Percentiles rank a stretch among this genome's conserved stretches.
These are phyloP conservation scores for Tenthredo amoena DNA, from an alignment of 2,888 invertebrate species.

Conservation along the genomic window DNA sequence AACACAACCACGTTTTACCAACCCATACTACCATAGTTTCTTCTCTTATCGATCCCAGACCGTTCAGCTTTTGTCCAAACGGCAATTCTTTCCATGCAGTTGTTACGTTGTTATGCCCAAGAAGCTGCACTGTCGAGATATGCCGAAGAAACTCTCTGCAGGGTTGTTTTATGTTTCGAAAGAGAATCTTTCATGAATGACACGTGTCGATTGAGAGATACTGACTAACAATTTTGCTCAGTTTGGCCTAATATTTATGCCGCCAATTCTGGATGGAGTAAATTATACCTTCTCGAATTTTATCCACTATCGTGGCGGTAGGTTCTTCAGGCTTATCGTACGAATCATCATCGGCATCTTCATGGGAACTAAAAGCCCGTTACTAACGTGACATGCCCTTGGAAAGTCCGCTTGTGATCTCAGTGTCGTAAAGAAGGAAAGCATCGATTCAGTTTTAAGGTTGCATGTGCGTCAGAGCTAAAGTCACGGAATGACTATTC, in stretches of 20 bases:
- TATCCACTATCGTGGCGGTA: conserved; percentile 1
- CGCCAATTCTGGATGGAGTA: background rate
- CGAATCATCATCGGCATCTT: conserved; percentile 26
- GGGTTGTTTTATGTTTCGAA: background rate
- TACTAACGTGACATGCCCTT: conserved; percentile 28
- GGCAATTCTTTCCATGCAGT: conserved; percentile 36
- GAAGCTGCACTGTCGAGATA: background rate
- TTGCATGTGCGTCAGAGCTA: conserved; percentile 30
- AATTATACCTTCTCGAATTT: background rate
- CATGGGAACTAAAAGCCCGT: conserved; percentile 12
- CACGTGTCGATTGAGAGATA: background rate
- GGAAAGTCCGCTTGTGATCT: conserved; percentile 19
- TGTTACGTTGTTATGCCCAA: background rate
- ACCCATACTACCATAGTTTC: conserved; percentile 9
- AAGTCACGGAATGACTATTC: background rate
- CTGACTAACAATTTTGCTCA: background rate
- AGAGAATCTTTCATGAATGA: background rate
- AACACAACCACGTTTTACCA: conserved; percentile 20
- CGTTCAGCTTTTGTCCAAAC: conserved; percentile 35
- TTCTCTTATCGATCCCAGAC: conserved; percentile 48
- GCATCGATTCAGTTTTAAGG: conserved; percentile 19
- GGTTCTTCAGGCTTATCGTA: background rate
- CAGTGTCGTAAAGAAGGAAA: conserved; percentile 24
- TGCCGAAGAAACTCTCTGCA: background rate
- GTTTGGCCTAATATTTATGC: background rate